Base-by-base conservation (phyloP, 1,140 invertebrate genomes). In the Matsumurasca onukii region DNA sequence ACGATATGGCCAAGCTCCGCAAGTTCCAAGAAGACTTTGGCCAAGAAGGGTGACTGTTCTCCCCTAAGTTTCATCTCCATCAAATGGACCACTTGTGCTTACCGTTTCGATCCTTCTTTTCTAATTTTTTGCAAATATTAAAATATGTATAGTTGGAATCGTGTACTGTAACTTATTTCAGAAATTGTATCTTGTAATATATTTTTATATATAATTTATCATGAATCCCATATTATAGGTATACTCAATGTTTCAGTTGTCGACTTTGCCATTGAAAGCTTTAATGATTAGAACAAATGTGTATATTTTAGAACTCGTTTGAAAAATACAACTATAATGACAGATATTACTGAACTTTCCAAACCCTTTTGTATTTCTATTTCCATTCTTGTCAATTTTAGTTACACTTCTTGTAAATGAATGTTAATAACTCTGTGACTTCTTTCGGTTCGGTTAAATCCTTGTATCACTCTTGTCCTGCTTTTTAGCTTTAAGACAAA, bases 11-110 rank as follows among this genome's bases (percentile, higher is more conserved):
- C 29, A 99, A 98, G 81, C 81, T 99, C 75, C 88, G 93, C 75
- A 94, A 98, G 78, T 99, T 99, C 80, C 98, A 92, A 80, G 89
- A 95, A 79, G 97, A 99, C 82, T 99, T 99, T 82, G 98, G 98
- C 27, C 96, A 98, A 82, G 98, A 99, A 82, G 98, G 97, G 79
- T 98, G 57, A 76, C 61, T 68, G 31, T 27, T 59, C 30, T 59
- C 30, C 15, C 24, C n/a, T 17, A 25, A 29, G 25, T 27, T 51
- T 9, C n/a, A n/a, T 52, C 22, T 52, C 49, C 49, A 52, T 52
- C 12, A n/a, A 24, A 59, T 59, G 55, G 55, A 59, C 55, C 15
- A 59, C 55, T 5, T 59, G 55, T 59, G 55, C 55, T 59, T 59
- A 59, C 30, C 30, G 25, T 29, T 59, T 24, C 55, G 30, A 22